Base-by-base conservation (phyloP, 2,797 vertebrate species). In the Ceyx erithaca region DNA sequence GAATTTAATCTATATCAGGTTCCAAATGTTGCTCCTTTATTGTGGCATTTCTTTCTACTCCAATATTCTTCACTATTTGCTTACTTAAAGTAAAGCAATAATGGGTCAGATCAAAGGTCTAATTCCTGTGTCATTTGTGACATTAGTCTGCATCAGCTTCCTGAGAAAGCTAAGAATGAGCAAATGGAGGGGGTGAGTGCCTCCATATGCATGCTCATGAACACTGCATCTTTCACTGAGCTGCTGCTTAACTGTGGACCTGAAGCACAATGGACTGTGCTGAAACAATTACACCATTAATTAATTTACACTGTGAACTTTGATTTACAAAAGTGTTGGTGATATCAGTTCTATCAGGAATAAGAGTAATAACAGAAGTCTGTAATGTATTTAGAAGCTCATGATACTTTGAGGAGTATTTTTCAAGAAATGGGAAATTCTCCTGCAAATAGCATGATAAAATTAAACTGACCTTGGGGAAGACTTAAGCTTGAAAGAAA, bases 121-220 rank as follows among this genome's bases (percentile, higher is more conserved):
- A 25, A 80, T 23, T 63, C 52, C 41, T 18, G 30, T 28, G 41
- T 64, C 10, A 8, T 52, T n/a, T 16, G 51, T 76, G 87, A 45
- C 48, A 67, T 61, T 2, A 45, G 30, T 46, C 28, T 72, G 26
- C n/a, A 54, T 11, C 37, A 7, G 4, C 12, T 9, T 16, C 43
- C 33, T 14, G 9, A 43, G 59, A 22, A 55, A 55, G 31, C 19
- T 4, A 49, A 45, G 43, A 46, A 49, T 0, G 5, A 62, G 59
- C 0, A 11, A 28, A 23, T 6, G 15, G 40, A 14, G 9, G 5
- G 19, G 26, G n/a, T 14, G 7, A 31, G 31, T 73, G n/a, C 18
- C 45, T 48, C 45, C 3, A 1, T 1, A 3, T 19, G 10, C 9
- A 20, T 1, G 1, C 0, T 4, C 19, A 22, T 30, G 54, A 72